Conservation (phyloP, 2,113 vertebrate species). For the Istiophorus platypterus region DNA sequence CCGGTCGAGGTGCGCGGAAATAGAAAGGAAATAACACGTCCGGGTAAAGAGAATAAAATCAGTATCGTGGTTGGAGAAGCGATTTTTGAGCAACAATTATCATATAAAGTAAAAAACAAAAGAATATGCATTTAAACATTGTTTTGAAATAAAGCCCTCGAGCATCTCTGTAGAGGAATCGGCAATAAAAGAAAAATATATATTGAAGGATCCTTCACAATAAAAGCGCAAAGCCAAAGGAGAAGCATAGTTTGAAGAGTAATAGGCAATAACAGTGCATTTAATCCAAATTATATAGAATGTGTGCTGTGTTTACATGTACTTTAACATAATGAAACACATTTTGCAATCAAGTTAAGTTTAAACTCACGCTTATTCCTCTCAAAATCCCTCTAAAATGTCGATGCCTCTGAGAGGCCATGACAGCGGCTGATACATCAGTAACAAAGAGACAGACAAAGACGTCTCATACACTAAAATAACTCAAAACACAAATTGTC, state of each 20-base stretch:
- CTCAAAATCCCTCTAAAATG: too few relatives aligned
- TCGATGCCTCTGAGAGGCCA: too few relatives aligned
- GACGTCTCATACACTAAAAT: too few relatives aligned
- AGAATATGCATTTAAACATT: not conserved
- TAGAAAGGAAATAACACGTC: conserved; percentile 12
- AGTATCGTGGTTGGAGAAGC: not conserved
- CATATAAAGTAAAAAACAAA: accelerated
- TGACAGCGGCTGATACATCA: too few relatives aligned
- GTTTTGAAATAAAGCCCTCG: not conserved
- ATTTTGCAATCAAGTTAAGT: conserved; percentile 3
- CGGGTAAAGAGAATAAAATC: not conserved
- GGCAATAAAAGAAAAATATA: not conserved
- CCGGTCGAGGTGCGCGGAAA: conserved; percentile 18
- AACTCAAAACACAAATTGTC: too few relatives aligned
- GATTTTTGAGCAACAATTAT: not conserved
- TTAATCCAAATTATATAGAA: too few relatives aligned
- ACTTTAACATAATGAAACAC: not conserved
- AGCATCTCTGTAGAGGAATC: not conserved
- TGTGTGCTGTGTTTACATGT: too few relatives aligned
- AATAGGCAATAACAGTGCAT: too few relatives aligned
- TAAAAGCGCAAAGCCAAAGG: conserved; percentile 25
- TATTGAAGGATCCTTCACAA: conserved; percentile 15
- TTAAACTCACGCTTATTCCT: too few relatives aligned
- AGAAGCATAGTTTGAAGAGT: too few relatives aligned
- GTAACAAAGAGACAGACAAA: too few relatives aligned